A percentile compares a stretch with the other conserved stretches of the same genome.
Conservation (phyloP, 2,888 invertebrate species). For the Hemicrepidius hirtus region DNA sequence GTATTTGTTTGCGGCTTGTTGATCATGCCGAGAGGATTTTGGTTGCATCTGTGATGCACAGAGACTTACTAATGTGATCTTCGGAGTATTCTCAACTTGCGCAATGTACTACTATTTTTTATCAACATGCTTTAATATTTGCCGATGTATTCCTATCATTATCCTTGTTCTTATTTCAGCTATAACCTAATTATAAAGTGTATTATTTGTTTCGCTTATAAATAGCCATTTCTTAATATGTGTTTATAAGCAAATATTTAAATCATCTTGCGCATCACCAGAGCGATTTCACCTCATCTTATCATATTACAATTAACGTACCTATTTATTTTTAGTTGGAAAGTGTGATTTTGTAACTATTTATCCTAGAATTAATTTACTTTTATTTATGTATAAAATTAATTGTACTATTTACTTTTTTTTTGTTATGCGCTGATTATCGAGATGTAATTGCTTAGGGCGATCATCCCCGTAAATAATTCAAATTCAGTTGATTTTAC, state of each 20-base stretch:
- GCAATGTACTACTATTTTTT: slow-evolving; percentile 40
- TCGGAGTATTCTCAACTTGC: slow-evolving; percentile 38
- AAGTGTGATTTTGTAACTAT: slow-evolving; percentile 71
- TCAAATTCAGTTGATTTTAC: slow-evolving; percentile 1
- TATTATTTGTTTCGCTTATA: slow-evolving; percentile 48
- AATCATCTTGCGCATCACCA: slow-evolving; percentile 46
- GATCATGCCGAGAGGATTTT: slow-evolving; percentile 26
- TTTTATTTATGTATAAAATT: slow-evolving; percentile 68
- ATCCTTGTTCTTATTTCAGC: slow-evolving; percentile 48
- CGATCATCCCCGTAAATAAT: slow-evolving; percentile 27
- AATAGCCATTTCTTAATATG: slow-evolving; percentile 41
- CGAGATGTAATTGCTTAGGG: slow-evolving; percentile 22
- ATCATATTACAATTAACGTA: slow-evolving; percentile 67
- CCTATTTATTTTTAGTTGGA: slow-evolving; percentile 70
- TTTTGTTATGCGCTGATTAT: slow-evolving; percentile 66
- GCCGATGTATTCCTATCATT: slow-evolving; percentile 49
- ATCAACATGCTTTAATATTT: slow-evolving; percentile 44
- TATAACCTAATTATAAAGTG: slow-evolving; percentile 47
- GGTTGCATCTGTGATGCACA: slow-evolving; percentile 28
- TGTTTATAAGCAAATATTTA: slow-evolving; percentile 45
- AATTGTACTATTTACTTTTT: slow-evolving; percentile 69
- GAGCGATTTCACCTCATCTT: slow-evolving; percentile 58
- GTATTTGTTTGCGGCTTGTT: slow-evolving; percentile 57
- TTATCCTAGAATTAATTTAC: slow-evolving; percentile 62
- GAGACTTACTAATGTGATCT: slow-evolving; percentile 25